These are phyloP conservation scores for Anthophora plumipes DNA, from an alignment of 2,888 invertebrate genomes.

Conservation along the genomic window DNA sequence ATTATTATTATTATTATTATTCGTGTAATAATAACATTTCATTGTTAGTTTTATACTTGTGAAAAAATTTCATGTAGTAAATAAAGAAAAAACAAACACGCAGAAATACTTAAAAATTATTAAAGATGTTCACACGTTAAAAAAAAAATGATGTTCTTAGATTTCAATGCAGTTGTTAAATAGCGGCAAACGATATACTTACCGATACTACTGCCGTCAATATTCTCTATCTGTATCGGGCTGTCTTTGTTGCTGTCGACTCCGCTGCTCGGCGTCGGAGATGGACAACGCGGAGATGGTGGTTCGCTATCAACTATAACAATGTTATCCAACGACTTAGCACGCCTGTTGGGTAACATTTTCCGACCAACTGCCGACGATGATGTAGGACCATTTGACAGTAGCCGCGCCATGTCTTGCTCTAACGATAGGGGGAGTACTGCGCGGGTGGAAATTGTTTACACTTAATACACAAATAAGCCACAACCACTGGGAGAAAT, in stretches of 20 bases:
- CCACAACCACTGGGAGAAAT: constrained; percentile 48
- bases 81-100: constrained; percentile 16
- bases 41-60: constrained; percentile 53
- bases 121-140: constrained; percentile 23
- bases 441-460: constrained; percentile 76
- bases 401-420: constrained; percentile 82
- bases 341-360: constrained; percentile 78
- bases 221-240: constrained; percentile 93
- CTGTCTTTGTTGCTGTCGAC: constrained; percentile 94
- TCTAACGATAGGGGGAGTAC: constrained; percentile 83
- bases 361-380: constrained; percentile 66
- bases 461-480: constrained; percentile 70
- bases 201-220: constrained; percentile 87
- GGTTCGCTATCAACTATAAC: constrained; percentile 85
- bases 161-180: constrained; percentile 19
- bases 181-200: constrained; percentile 67
- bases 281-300: constrained; percentile 90
- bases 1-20: constrained; percentile 9
- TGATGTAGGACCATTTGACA: constrained; percentile 71
- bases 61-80: not conserved
- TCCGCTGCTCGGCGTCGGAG: constrained; percentile 95
- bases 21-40: constrained; percentile 16
- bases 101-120: constrained; percentile 5
- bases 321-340: constrained; percentile 83
- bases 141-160: constrained; percentile 27